Evolutionary conservation across 2,797 vertebrate species (phyloP).

Genomic region (Acrossocheilus fasciatus): DNA sequence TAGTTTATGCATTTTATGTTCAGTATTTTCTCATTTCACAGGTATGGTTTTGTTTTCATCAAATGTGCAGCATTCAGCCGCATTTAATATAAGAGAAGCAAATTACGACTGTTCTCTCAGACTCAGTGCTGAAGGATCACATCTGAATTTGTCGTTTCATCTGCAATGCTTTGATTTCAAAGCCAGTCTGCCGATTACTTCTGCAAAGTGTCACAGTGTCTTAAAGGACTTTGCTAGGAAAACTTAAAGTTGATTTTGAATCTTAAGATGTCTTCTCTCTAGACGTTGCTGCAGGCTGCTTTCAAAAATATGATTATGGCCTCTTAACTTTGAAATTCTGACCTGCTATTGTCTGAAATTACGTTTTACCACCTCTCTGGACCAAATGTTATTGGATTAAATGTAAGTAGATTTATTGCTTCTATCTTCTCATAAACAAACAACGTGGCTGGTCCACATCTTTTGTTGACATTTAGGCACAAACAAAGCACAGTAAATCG

Average conservation of each 20-base stretch:
- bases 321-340: conserved; percentile 35
- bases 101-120: conserved; percentile 45
- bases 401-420: conserved; percentile 8
- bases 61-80: conserved; percentile 41
- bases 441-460: background rate
- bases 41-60: conserved; percentile 45
- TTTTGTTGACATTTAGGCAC: conserved; percentile 27
- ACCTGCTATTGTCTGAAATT: conserved; percentile 26
- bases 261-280: conserved; percentile 12
- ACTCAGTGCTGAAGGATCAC: conserved; percentile 40
- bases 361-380: background rate
- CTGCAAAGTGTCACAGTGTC: conserved; percentile 40
- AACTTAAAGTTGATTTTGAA: conserved; percentile 49
- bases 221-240: conserved; percentile 33
- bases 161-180: conserved; percentile 54
- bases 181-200: conserved; percentile 43
- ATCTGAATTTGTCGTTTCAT: conserved; percentile 56
- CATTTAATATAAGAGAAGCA: conserved; percentile 28
- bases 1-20: conserved; percentile 36
- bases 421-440: conserved; percentile 25
- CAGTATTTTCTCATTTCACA: conserved; percentile 48
- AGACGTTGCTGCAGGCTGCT: conserved; percentile 1
- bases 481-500: conserved; percentile 32
- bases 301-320: conserved; percentile 25
- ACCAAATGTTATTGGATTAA: conserved; percentile 25